These are phyloP conservation scores for Nerophis ophidion DNA, from an alignment of 2,113 vertebrate genomes.

Conservation along the genomic window DNA sequence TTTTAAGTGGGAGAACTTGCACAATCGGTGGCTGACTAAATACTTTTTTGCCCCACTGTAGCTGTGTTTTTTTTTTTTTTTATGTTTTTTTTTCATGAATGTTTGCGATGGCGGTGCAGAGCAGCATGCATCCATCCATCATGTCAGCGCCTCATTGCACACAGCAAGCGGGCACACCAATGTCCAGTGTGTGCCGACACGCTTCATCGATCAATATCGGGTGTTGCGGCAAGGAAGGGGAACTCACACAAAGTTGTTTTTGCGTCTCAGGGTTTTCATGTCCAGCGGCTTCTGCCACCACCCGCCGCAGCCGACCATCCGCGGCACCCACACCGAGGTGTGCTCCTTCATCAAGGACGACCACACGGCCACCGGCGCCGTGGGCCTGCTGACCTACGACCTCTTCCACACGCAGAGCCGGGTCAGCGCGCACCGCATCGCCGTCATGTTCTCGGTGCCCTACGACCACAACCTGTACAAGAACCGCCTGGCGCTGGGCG, in stretches of 20 bases:
- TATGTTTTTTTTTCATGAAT: constrained; percentile 4
- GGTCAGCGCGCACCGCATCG: constrained; percentile 45
- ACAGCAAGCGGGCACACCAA: constrained; percentile 57
- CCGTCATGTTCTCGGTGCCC: constrained; percentile 70
- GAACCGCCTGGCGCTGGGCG: constrained; percentile 58
- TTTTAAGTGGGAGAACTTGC: no score
- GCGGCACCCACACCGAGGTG: constrained; percentile 43
- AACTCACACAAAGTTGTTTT: constrained; percentile 1
- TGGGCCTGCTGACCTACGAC: constrained; percentile 70
- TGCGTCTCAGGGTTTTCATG: constrained; percentile 55
- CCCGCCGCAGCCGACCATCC: constrained; percentile 64
- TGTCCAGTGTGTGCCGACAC: constrained; percentile 44
- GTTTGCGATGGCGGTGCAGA: constrained; percentile 59
- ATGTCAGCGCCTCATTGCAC: constrained; percentile 62
- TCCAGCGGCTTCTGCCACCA: constrained; percentile 58
- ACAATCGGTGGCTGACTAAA: no score
- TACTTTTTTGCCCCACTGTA: no score
- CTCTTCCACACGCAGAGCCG: constrained; percentile 57
- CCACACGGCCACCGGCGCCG: constrained; percentile 54
- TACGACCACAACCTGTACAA: constrained; percentile 60
- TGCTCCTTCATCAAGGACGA: constrained; percentile 70
- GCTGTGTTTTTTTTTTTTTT: not conserved
- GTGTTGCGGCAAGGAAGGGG: constrained; percentile 13
- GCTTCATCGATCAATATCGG: constrained; percentile 63
- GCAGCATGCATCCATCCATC: constrained; percentile 65